A percentile compares a stretch with the other conserved stretches of the same genome.
Conservation (phyloP, 1,140 invertebrate species). For the Anastatus disparis region DNA sequence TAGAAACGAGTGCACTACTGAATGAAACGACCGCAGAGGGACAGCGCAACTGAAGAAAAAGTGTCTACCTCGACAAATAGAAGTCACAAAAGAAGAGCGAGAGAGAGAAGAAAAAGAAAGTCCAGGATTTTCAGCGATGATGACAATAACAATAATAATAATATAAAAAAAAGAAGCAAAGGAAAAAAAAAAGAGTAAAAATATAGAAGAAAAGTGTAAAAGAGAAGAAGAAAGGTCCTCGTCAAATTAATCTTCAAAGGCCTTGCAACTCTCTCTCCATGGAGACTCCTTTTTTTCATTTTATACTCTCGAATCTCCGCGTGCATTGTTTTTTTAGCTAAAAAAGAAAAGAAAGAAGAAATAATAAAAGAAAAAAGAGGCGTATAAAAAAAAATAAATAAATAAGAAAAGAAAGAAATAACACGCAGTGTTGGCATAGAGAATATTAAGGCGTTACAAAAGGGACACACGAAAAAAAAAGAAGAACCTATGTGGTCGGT, state of each 20-base stretch:
- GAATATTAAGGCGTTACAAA: slow-evolving; percentile 14
- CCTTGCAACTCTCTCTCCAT: neutral
- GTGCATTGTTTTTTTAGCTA: slow-evolving; percentile 16
- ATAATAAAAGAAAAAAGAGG: too few relatives aligned
- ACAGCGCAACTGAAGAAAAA: neutral
- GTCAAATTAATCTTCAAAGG: slow-evolving; percentile 28
- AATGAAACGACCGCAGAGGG: slow-evolving; percentile 13
- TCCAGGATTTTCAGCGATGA: too few relatives aligned
- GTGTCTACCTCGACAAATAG: neutral
- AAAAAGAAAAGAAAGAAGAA: too few relatives aligned
- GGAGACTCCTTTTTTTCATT: slow-evolving; percentile 1
- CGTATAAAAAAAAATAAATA: too few relatives aligned
- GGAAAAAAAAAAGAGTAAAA: too few relatives aligned
- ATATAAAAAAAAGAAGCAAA: too few relatives aligned
- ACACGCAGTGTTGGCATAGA: too few relatives aligned
- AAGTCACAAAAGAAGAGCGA: slow-evolving; percentile 3
- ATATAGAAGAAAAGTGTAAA: neutral
- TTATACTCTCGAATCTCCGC: neutral
- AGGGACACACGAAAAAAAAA: slow-evolving; percentile 14
- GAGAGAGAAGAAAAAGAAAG: too few relatives aligned
- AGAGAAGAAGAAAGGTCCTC: neutral
- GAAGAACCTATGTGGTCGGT: too few relatives aligned
- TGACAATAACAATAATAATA: neutral
- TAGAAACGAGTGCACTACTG: slow-evolving; percentile 6
- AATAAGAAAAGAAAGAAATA: too few relatives aligned